Base-by-base conservation (phyloP, 2,888 invertebrate species). In the Pantelozetes paolii region DNA sequence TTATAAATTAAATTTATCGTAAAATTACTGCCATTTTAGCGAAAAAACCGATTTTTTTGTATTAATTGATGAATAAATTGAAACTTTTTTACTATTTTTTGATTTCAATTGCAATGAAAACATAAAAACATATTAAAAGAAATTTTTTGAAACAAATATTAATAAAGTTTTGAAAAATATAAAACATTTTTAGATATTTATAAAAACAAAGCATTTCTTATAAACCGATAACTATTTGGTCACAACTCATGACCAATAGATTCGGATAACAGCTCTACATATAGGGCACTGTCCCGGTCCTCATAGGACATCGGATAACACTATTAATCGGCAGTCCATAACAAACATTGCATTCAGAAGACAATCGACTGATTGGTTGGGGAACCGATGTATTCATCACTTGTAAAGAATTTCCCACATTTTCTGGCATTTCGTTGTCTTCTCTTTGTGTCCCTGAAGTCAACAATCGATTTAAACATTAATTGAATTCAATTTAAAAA, bases 311-410 rank as follows among this genome's bases (percentile, higher is more conserved):
- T 40, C 82, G 80, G 23, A 95, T 84, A 1, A 96, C 97, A 76
- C 93, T 91, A 84, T 98, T 94, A 76, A 97, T 92, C 42, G 89
- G 88, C 79, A 92, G 89, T 81, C 96, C 96, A 82, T 93, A 96
- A 83, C 98, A 99, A 73, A 98, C 93, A 0, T 92, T 92, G 82
- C 97, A 98, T 81, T 97, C 88, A 32, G 3, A 5, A 20, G 5
- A 23, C 5, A 8, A 3, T 8, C n/a, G 71, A 23, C 36, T 36
- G 5, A 36, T 36, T 36, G 5, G 36, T 54, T 11, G 54, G 23
- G 13, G 11, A 50, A 9, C 45, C 15, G n/a, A 20, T 18, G 11
- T 32, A 9, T 23, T 74, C 45, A 45, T n/a, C 13, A 50, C 32
- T 72, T 20, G 45, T 1, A 40, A 36, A 36, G 32, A 67, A 67